A percentile compares a stretch with the other conserved stretches of the same genome.
These are phyloP conservation scores for Platycnemis pennipes DNA, from an alignment of 2,888 invertebrate species.

Conservation along the genomic window DNA sequence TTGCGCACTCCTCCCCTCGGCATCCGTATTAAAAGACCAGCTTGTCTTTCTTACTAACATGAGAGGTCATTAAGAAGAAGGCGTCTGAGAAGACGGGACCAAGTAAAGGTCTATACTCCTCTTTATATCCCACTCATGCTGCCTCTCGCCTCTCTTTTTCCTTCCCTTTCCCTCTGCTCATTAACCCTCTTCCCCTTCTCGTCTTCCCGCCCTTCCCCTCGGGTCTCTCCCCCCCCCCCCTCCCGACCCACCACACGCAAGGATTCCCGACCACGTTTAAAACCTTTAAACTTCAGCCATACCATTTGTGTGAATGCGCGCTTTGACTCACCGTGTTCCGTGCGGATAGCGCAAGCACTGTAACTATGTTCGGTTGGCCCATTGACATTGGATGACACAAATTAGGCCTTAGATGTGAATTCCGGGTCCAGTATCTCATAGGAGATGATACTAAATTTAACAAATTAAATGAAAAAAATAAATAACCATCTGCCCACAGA, in stretches of 20 bases:
- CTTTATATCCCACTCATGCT: slow-evolving; percentile 8
- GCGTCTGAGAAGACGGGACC: slow-evolving; percentile 7
- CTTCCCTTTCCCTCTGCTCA: slow-evolving; percentile 16
- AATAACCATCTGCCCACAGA: too few relatives aligned
- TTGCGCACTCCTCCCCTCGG: neutral
- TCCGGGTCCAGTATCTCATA: too few relatives aligned
- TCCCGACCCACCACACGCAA: neutral
- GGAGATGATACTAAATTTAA: too few relatives aligned
- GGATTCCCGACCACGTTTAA: slow-evolving; percentile 1
- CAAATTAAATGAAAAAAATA: too few relatives aligned
- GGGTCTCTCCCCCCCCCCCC: neutral
- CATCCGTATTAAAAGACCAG: slow-evolving; percentile 57
- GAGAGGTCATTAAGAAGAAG: slow-evolving; percentile 62
- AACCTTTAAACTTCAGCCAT: neutral
- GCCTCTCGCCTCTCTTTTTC: neutral
- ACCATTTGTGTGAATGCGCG: neutral
- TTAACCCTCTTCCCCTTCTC: slow-evolving; percentile 24
- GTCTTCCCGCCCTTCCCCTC: neutral
- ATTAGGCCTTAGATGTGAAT: too few relatives aligned
- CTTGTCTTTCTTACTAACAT: slow-evolving; percentile 66
- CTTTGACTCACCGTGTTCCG: neutral
- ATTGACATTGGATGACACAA: too few relatives aligned
- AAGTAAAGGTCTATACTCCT: slow-evolving; percentile 39
- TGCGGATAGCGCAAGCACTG: too few relatives aligned
- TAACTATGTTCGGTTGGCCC: too few relatives aligned